Base-by-base conservation (phyloP, 2,113 vertebrate species). In the Panthera leo region DNA sequence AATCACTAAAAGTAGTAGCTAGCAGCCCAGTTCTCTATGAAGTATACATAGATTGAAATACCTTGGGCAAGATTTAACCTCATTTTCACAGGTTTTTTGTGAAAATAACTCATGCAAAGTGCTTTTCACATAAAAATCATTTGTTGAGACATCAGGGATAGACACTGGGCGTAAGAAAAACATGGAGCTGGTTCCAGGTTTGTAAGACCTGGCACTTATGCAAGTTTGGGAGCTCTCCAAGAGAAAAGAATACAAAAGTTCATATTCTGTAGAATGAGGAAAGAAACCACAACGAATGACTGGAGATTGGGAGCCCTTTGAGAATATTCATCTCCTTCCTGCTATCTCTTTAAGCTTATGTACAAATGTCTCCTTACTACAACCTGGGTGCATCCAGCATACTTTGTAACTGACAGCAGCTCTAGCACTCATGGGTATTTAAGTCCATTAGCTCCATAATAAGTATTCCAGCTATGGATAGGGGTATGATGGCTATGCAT, bases 121-220 rank as follows among this genome's bases (percentile, higher is more conserved):
- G 25, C 67, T 96, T 97, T 96, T 85, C 71, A 79, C 48, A 51
- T 80, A 88, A 65, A 96, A 76, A 53, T 45, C 29, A 65, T 31
- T 88, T 75, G 82, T 21, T 76, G 87, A 70, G 12, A 89, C 25
- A 7, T 4, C 55, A 48, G 51, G 7, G 34, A 53, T 23, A 85
- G 39, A 95, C 13, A 2, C 15, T 55, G 58, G 29, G 13, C 61
- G 55, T 48, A 65, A 95, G 29, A 19, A 53, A 45, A 80, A 8
- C 48, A 12, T 58, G 23, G 34, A 34, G 19, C 1, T 58, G 23
- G 39, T 91, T 79, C 29, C 25, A 95, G 27, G 16, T 79, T 70
- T 84, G 7, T 71, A 48, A 61, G 45, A 55, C 25, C 58, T 79
- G 45, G 55, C 45, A 85, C 42, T 80, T 85, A 42, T 0, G 55